Percentiles rank a stretch among this genome's conserved stretches.
phyloP scores from a whole-genome alignment of 2,113 vertebrate species.

The Clinocottus analis region DNA sequence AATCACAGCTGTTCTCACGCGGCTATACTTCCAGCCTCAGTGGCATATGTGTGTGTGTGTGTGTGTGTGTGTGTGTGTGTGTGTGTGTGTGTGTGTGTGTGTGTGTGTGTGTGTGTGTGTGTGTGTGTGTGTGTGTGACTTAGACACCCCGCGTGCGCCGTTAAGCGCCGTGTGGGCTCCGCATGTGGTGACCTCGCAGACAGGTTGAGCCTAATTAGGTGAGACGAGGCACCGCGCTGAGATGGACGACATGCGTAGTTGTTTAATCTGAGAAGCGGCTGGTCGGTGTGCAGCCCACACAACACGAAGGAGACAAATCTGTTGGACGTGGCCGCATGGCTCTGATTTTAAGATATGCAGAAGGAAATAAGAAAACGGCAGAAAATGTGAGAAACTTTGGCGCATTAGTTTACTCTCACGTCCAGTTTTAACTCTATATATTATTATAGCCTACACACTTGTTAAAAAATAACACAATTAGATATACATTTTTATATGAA shows the following conservation, averaged over 20 bases:
- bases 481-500: too few relatives aligned
- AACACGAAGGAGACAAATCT: conserved; percentile 65
- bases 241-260: conserved; percentile 62
- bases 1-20: neutral
- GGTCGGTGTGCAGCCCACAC: conserved; percentile 45
- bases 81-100: neutral
- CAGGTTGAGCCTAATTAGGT: conserved; percentile 71
- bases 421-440: neutral
- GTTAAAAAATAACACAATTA: too few relatives aligned
- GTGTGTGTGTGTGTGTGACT: neutral
- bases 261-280: conserved; percentile 70
- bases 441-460: neutral
- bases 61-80: neutral
- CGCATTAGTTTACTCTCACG: neutral
- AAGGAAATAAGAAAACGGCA: neutral
- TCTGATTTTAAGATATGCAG: neutral
- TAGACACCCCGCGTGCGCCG: conserved; percentile 17
- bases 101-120: neutral
- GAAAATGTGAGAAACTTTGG: neutral
- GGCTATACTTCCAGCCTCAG: neutral
- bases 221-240: conserved; percentile 59
- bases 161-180: conserved; percentile 21
- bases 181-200: conserved; percentile 62
- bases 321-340: conserved; percentile 13
- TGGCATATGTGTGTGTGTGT: neutral